These are phyloP conservation scores for Malthinus flaveolus DNA, from an alignment of 2,888 invertebrate genomes.

Conservation along the genomic window DNA sequence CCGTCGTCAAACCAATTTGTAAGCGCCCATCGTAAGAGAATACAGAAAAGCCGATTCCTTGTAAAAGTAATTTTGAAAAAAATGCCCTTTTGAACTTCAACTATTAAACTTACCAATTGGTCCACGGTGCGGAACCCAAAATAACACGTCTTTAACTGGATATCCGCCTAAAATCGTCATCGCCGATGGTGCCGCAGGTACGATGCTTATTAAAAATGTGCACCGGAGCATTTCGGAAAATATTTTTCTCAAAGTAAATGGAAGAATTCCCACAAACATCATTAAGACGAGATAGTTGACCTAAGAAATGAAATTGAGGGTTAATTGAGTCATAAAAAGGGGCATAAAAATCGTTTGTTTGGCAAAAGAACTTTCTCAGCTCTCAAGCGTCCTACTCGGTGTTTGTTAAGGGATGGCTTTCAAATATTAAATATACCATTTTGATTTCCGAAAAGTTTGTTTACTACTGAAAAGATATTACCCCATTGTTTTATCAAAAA, in stretches of 20 bases:
- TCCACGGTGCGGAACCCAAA: conserved; percentile 59
- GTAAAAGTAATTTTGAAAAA: neutral
- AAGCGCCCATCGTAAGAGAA: conserved; percentile 58
- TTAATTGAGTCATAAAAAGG: neutral
- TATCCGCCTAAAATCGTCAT: conserved; percentile 43
- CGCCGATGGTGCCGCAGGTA: conserved; percentile 57
- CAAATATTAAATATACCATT: too few relatives aligned
- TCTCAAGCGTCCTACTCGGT: too few relatives aligned
- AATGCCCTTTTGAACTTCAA: too few relatives aligned
- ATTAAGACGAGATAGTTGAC: conserved; percentile 11
- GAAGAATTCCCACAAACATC: conserved; percentile 6
- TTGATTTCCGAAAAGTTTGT: too few relatives aligned
- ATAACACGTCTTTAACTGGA: conserved; percentile 54
- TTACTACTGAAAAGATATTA: too few relatives aligned
- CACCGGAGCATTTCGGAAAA: conserved; percentile 56
- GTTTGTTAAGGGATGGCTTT: too few relatives aligned
- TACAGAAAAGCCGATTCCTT: conserved; percentile 58
- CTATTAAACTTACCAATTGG: conserved; percentile 56
- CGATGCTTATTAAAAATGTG: conserved; percentile 58
- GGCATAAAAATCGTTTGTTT: too few relatives aligned
- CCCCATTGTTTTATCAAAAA: too few relatives aligned
- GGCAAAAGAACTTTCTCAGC: too few relatives aligned
- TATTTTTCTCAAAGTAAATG: conserved; percentile 28
- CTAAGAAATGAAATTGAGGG: neutral
- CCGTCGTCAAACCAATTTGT: conserved; percentile 56